Conservation (phyloP, 2,113 vertebrate genomes). For the Vulpes ferrilata region DNA sequence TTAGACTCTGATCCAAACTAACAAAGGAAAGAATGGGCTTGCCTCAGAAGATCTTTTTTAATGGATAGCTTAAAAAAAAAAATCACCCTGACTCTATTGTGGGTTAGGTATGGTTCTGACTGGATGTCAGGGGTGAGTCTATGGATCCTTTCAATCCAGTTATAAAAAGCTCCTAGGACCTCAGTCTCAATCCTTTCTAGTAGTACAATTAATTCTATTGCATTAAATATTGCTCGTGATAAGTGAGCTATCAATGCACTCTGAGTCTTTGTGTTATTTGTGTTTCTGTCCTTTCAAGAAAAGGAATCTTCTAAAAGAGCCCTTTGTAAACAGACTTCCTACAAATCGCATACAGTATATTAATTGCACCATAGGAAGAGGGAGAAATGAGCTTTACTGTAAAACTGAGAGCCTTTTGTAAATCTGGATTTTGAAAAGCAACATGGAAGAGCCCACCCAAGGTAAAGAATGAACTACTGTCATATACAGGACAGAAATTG, state of each 20-base stretch:
- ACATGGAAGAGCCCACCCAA: neutral
- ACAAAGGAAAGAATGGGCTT: neutral
- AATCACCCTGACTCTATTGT: neutral
- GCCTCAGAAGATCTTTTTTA: neutral
- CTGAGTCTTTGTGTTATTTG: neutral
- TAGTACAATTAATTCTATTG: neutral
- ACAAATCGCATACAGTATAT: neutral
- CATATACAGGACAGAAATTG: neutral
- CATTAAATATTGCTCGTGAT: neutral
- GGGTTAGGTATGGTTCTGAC: neutral
- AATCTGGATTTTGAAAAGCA: neutral
- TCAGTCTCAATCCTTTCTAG: neutral
- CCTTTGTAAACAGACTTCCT: neutral
- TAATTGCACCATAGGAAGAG: neutral
- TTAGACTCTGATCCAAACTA: neutral
- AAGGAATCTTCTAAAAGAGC: neutral
- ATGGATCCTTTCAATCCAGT: neutral
- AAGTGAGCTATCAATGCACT: neutral
- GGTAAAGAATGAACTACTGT: neutral
- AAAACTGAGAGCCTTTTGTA: neutral
- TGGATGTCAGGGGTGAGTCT: neutral
- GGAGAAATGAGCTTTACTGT: neutral
- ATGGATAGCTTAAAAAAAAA: neutral
- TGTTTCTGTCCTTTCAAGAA: neutral
- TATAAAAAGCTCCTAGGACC: slow-evolving; percentile 10